A percentile compares a stretch with the other conserved stretches of the same genome.
phyloP scores from a whole-genome alignment of 2,888 invertebrate genomes.

The Catocala fraxini region DNA sequence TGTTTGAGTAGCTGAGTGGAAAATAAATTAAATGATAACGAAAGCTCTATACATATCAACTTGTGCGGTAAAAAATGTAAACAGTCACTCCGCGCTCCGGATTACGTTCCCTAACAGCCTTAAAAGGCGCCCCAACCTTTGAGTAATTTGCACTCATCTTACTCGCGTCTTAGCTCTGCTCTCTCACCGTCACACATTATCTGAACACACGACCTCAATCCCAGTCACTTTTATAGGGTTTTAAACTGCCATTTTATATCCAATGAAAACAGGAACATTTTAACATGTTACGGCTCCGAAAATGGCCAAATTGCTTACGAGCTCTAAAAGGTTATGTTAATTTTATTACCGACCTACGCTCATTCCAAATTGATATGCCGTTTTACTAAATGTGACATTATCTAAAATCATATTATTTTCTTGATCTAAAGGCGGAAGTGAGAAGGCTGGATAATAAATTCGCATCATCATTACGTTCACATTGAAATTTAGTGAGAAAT shows the following conservation, averaged over 20 bases:
- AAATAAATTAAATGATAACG: not conserved
- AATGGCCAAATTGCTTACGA: slow-evolving; percentile 62
- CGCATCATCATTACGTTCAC: too few relatives aligned
- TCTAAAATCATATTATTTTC: slow-evolving; percentile 27
- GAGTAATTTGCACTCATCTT: slow-evolving; percentile 30
- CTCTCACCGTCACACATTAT: slow-evolving; percentile 23
- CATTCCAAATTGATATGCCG: slow-evolving; percentile 39
- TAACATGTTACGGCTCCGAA: slow-evolving; percentile 58
- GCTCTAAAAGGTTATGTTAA: slow-evolving; percentile 62
- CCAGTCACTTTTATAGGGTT: slow-evolving; percentile 56
- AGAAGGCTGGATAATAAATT: too few relatives aligned
- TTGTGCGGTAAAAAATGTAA: slow-evolving; percentile 10
- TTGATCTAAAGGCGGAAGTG: not conserved
- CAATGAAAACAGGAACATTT: slow-evolving; percentile 60
- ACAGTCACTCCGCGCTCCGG: slow-evolving; percentile 11
- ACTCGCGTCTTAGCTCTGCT: slow-evolving; percentile 8
- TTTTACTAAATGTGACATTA: slow-evolving; percentile 33
- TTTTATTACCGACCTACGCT: slow-evolving; percentile 58
- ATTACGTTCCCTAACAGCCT: slow-evolving; percentile 15
- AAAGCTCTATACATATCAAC: slow-evolving; percentile 5
- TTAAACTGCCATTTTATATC: slow-evolving; percentile 63
- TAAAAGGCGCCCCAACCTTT: slow-evolving; percentile 5
- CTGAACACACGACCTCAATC: slow-evolving; percentile 56
- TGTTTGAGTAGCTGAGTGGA: too few relatives aligned
- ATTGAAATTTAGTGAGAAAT: too few relatives aligned